Evolutionary conservation across 2,113 vertebrate species (phyloP), one percentile per base, ranked within the genome.

Genomic region (Strigops habroptila): DNA sequence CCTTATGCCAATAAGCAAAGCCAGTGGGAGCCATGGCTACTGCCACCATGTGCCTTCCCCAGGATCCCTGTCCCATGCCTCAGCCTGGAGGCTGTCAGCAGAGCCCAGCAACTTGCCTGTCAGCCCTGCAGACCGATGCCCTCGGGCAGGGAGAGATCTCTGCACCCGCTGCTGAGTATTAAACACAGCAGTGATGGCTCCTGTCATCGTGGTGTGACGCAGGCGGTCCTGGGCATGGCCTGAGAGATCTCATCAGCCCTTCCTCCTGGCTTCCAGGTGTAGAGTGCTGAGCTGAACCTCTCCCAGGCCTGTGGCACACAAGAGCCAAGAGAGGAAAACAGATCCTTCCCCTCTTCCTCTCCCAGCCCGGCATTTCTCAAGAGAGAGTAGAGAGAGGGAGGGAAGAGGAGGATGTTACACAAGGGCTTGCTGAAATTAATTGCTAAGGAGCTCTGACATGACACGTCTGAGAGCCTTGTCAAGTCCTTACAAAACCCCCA

Each of bases 11-110:
- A 4, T 28, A 75, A 79, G 43, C n/a, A 22, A 46, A 94, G 37
- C 37, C 68, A 12, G 11, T 12, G 31, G 59, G 44, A 86, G 11
- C 44, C 12, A 3, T 7, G 14, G 37, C 41, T 82, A 1, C 43
- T 31, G 1, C 30, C 1, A 2, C 6, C 1, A 1, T 2, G 7
- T 15, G 46, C 28, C 35, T 81, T 46, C 48, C 27, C 27, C 25
- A 43, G 52, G 46, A 28, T 2, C 16, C 25, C 25, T 78, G 41
- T 83, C 24, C 35, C 18, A 0, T 44, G 53, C 35, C 59, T 52
- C 19, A 3, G 18, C n/a, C 49, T 13, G 1, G 68, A 52, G 44
- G 67, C 78, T 78, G 73, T 2, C 14, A 39, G 41, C 41, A 15
- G 74, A 16, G 51, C 46, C 69, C 30, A 19, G n/a, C 63, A 79